Base-by-base conservation (phyloP, 1,140 invertebrate species). In the Musca vetustissima region DNA sequence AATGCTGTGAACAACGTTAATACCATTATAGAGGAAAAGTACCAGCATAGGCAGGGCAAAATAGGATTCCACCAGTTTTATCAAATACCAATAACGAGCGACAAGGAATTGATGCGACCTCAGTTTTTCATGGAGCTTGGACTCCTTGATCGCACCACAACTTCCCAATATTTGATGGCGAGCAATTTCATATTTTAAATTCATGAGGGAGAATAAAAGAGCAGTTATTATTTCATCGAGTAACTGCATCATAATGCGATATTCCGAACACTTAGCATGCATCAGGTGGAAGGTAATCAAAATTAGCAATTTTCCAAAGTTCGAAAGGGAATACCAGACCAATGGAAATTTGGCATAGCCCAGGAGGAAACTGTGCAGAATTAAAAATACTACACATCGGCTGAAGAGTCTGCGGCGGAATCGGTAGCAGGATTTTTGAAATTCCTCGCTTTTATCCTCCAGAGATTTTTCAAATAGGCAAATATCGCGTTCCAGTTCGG, bases 1-100 rank as follows among this genome's bases (percentile, higher is more conserved):
- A 17, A 59, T 32, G 14, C n/a, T 59, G 17, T 59, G 25, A 8
- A 15, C 28, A 8, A 59, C 28, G 6, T 24, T 28, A n/a, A 59
- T 59, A 8, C 55, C 55, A 32, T 59, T 59, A 17, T 59, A 59
- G 14, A 59, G 55, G 32, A n/a, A 59, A n/a, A 59, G 17, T n/a
- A 32, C 8, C 14, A 59, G n/a, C 55, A 59, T 59, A 1, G 55
- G 55, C 32, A 59, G n/a, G 2, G 25, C 4, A 32, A 59, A 59
- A 17, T 59, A 59, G 9, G 28, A n/a, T 17, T 59, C 55, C 1
- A 59, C 28, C 25, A 32, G 8, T 8, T 24, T 28, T 7, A 59
- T 14, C 25, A 59, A 17, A 59, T 17, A 32, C 55, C 55, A 59
- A 32, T 28, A 8, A 6, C 55, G 55, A 59, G 17, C 28, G 8